Conservation (phyloP, 2,888 invertebrate genomes). For the Eucera pruinosa region DNA sequence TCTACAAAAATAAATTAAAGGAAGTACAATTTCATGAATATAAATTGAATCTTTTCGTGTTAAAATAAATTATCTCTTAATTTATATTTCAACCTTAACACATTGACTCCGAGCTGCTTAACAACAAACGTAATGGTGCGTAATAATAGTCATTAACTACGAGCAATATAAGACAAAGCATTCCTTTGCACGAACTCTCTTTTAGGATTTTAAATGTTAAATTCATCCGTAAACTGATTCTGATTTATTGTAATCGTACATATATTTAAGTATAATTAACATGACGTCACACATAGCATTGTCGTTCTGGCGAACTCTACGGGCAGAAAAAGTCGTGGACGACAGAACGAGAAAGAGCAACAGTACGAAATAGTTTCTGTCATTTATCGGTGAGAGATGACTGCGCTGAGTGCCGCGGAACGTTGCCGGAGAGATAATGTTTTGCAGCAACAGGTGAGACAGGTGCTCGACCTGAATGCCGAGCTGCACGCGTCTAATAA, state of each 20-base stretch:
- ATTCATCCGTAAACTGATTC: neutral
- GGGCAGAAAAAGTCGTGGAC: constrained; percentile 49
- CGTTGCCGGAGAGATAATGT: constrained; percentile 81
- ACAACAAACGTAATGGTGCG: too few relatives aligned
- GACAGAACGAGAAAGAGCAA: constrained; percentile 39
- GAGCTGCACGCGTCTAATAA: constrained; percentile 82
- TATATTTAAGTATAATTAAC: constrained; percentile 28
- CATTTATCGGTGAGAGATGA: constrained; percentile 81
- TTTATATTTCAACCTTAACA: too few relatives aligned
- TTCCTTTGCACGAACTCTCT: neutral
- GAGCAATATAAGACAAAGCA: too few relatives aligned
- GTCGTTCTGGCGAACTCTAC: constrained; percentile 49
- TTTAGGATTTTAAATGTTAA: neutral
- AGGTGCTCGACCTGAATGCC: constrained; percentile 84
- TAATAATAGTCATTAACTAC: too few relatives aligned
- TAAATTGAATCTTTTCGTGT: neutral
- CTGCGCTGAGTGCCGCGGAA: constrained; percentile 75
- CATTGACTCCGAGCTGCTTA: too few relatives aligned
- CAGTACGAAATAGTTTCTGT: constrained; percentile 74
- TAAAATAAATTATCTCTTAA: neutral
- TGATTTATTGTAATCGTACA: too few relatives aligned
- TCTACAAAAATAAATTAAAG: too few relatives aligned
- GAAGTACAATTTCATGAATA: neutral
- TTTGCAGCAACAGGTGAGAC: constrained; percentile 84
- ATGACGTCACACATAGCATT: constrained; percentile 34